Evolutionary conservation across 2,797 vertebrate genomes (phyloP).

Genomic region (Otolemur crassicaudatus): DNA sequence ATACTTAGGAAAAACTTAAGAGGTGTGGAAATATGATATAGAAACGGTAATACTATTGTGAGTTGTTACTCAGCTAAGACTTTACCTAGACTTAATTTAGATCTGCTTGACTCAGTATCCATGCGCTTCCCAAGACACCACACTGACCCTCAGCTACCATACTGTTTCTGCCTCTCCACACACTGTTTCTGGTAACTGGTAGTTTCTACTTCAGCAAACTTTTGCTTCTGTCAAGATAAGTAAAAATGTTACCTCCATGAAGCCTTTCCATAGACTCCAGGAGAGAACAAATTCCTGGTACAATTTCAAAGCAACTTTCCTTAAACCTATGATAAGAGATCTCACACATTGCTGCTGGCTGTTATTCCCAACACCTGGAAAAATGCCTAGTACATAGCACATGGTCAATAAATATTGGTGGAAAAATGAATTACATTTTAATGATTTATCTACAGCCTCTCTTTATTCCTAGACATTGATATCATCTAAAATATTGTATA

Average conservation of each 20-base stretch:
- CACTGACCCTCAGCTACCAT: neutral
- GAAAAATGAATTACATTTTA: conserved; percentile 55
- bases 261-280: neutral
- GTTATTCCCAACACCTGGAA: neutral
- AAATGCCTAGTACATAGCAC: neutral
- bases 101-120: neutral
- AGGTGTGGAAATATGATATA: neutral
- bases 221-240: neutral
- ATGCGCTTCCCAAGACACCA: neutral
- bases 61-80: neutral
- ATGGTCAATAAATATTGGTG: conserved; percentile 46
- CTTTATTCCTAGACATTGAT: neutral
- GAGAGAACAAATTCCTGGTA: neutral
- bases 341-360: neutral
- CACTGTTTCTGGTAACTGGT: neutral
- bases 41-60: neutral
- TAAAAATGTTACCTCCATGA: neutral
- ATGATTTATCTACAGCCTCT: conserved; percentile 8
- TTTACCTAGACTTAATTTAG: neutral
- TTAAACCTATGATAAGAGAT: neutral
- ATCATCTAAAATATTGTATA: neutral
- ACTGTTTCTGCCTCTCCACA: neutral
- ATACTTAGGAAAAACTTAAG: neutral
- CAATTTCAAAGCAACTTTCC: conserved; percentile 18
- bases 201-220: neutral